Evolutionary conservation across 2,797 vertebrate species (phyloP), one percentile per base, ranked within the genome.

Genomic region (Tragopan temminckii): DNA sequence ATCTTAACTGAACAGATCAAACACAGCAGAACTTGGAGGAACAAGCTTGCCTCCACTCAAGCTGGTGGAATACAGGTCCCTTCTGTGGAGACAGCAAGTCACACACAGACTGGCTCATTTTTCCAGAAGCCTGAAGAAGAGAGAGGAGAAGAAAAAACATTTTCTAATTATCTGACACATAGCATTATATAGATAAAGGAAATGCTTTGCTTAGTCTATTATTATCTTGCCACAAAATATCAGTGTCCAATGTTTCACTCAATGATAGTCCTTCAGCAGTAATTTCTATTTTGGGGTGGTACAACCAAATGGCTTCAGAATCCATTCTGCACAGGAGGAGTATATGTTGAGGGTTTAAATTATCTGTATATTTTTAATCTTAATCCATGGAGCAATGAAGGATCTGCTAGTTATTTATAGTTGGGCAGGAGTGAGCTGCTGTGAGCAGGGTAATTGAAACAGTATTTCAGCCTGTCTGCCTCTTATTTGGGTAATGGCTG

Each of bases 361-460:
- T 63, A 70, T 93, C 75, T 89, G 67, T 38, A 31, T 71, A 67
- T 81, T 85, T 96, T 96, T 93, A 89, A 95, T 93, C 87, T 93
- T 94, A 95, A 96, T 96, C 93, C 85, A 68, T 21, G 35, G 61
- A 86, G 83, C 72, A 68, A 43, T 5, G 23, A 62, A 91, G 55
- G 75, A 91, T 90, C 83, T 90, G 46, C 18, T 86, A 31, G 69
- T 93, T 96, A 93, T 96, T 96, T 97, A 95, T 93, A 94, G 79
- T 62, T 13, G 69, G 83, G 70, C 58, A 93, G 64, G 79, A 57
- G 76, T 46, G 83, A 91, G 89, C 91, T 88, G 85, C 87, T 82
- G 87, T 74, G 83, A 97, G 84, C 84, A 80, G 63, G 80, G 93
- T 96, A 97, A 97, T 97, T 96, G 96, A 90, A 97, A 83, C 71